phyloP scores from a whole-genome alignment of 2,113 vertebrate species.

The Muntiacus reevesi region DNA sequence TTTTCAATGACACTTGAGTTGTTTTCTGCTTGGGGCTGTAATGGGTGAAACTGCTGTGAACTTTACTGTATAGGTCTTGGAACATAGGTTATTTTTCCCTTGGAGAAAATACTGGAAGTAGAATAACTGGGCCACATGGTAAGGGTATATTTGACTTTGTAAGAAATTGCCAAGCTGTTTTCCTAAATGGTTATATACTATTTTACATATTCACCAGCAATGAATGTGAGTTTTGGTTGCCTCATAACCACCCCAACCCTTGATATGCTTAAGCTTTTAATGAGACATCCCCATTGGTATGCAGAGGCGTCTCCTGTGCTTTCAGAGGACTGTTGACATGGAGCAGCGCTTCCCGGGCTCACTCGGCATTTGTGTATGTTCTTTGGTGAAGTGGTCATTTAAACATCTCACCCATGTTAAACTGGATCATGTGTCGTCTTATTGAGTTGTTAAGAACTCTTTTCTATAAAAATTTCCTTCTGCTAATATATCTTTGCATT shows the following conservation, averaged over 20 bases:
- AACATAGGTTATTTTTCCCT: neutral
- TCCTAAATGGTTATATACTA: neutral
- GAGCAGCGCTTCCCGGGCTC: neutral
- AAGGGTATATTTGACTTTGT: neutral
- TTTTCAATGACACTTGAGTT: neutral
- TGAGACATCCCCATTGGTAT: neutral
- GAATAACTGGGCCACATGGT: neutral
- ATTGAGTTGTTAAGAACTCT: neutral
- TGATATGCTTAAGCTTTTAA: neutral
- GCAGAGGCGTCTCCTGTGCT: neutral
- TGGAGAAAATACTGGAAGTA: neutral
- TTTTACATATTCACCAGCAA: neutral
- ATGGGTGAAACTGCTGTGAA: neutral
- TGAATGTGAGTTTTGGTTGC: neutral
- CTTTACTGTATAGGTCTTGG: neutral
- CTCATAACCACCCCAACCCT: neutral
- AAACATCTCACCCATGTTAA: neutral
- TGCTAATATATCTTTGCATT: neutral
- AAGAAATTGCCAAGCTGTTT: neutral
- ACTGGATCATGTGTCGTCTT: neutral
- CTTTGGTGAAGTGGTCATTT: neutral
- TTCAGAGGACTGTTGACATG: neutral
- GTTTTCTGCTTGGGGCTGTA: neutral
- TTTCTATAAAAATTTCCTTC: neutral
- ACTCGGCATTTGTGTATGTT: neutral